Base-by-base conservation (phyloP, 2,888 invertebrate genomes). In the Mesorhabditis spiculigera region DNA sequence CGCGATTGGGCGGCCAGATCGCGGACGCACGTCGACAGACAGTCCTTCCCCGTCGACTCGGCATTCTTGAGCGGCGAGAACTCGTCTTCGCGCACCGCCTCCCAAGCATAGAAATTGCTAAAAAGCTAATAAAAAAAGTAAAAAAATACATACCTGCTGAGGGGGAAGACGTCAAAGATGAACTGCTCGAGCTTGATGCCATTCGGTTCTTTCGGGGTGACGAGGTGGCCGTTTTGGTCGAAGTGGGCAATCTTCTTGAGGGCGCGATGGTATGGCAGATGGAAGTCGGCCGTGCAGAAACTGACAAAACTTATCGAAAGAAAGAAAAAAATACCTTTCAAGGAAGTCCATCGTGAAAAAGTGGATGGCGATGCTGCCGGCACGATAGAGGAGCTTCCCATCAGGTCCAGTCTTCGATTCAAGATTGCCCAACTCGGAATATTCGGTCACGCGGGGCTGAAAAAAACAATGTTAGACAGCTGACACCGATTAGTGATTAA, bases 121-220 rank as follows among this genome's bases (percentile, higher is more conserved):
- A 42, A 73, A 42, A 70, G 10, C 45, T 67, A 10, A 63, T 45
- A 41, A 44, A 45, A 6, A 13, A 28, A 16, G 64, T 63, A 10
- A 58, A 45, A 4, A 68, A 71, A 62, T 41, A 62, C 88, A 86
- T 86, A 90, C 89, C 93, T 91, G 0, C 95, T 91, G 87, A 93
- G 94, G 84, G 92, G 92, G 86, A 99, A 98, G 0, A 97, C 95
- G 87, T 99, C 98, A 86, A 99, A 99, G 8, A 99, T 93, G 86
- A 99, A 99, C 87, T 97, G 98, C 86, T 99, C 98, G 88, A 99
- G 92, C 89, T 99, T 99, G 77, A 98, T 93, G 8, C 97, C 98
- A 83, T 98, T 98, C 0, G 94, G 91, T 73, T 90, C 90, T 0
- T 90, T 90, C 0, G 98, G 96, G 75, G 90, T 91, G 61, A 91